Base-by-base conservation (phyloP, 1,140 invertebrate species). In the Pentalonia nigronervosa region DNA sequence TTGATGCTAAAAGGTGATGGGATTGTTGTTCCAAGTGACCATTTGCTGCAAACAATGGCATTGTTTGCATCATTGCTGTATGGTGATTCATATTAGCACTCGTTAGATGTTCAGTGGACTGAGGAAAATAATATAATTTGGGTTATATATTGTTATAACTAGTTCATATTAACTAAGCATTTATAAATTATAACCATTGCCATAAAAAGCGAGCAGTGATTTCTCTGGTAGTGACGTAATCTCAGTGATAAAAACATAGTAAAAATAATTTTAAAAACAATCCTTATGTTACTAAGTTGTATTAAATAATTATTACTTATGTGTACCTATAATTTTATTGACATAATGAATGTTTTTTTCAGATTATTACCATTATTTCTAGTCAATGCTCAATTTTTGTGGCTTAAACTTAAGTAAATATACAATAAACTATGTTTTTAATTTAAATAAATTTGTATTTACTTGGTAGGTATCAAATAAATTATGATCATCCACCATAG, bases 11-110 rank as follows among this genome's bases (percentile, higher is more conserved):
- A 50, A 92, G 47, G 47, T 92, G 90, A 50, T 92, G 91, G 50
- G 76, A 48, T 84, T 92, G 91, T 92, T 92, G 91, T 53, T 92
- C 91, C 48, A 92, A 48, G 67, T 92, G 91, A 83, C 91, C 91
- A 92, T 92, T 92, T 17, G 91, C 11, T 25, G 91, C 76, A 53
- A 92, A 92, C 45, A 92, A 83, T 81, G 91, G 91, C 91, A 92
- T 92, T 30, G 91, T 92, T 92, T 92, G 91, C 91, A 92, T 92
- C 91, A 92, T 92, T 30, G 90, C 90, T 14, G 90, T 48, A 84
- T 92, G 91, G 48, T 92, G 91, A 83, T 41, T 84, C 11, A 92
- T 21, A 53, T 92, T 92, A 84, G 91, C 47, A 50, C 67, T n/a
- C 7, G 91, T 92, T 36, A 92, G 23, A 21, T 92, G 91, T 81